Evolutionary conservation across 2,888 invertebrate species (phyloP), one percentile per base, ranked within the genome.

Genomic region (Criorhina ranunculi): DNA sequence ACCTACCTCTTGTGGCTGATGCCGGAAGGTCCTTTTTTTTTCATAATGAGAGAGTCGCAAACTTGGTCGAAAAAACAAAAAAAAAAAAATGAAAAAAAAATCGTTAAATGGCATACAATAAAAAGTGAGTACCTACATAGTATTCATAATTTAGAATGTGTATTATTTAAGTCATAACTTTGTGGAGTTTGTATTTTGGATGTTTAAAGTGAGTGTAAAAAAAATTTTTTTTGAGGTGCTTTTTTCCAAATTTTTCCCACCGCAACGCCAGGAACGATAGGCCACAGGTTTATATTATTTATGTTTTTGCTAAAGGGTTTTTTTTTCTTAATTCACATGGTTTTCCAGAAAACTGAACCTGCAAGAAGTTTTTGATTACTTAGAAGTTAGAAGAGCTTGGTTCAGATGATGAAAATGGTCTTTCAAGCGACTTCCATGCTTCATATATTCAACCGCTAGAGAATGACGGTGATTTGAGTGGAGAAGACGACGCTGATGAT

Each of bases 401-500:
- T 51, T 42, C 24, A 53, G 17, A 53, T 17, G 17, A 55, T 35
- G 35, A 35, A 55, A 55, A 29, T 59, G 59, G 40, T 29, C 40
- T 59, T 42, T 59, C 40, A 42, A 59, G 42, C 40, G 12, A 57
- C 12, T 19, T 59, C 8, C 59, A 53, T 49, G 57, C 59, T 15
- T 46, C 66, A 40, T 67, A 51, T 19, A 67, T 60, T 44, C 59
- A 80, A 24, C 62, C 67, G 35, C 75, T 67, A 53, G 35, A 53
- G 44, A 64, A 33, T 64, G 73, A 75, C 51, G 55, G 67, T n/a
- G 60, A 75, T 49, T 73, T 57, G 42, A 67, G 37, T 42, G 69
- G 69, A 29, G 42, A 77, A 51, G 37, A 69, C 40, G 67, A 60
- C 51, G 51, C 60, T 40, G 77, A 77, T 57, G 60, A 69, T n/a